phyloP scores from a whole-genome alignment of 2,888 invertebrate genomes.

The Acanthococcus lagerstroemiae region DNA sequence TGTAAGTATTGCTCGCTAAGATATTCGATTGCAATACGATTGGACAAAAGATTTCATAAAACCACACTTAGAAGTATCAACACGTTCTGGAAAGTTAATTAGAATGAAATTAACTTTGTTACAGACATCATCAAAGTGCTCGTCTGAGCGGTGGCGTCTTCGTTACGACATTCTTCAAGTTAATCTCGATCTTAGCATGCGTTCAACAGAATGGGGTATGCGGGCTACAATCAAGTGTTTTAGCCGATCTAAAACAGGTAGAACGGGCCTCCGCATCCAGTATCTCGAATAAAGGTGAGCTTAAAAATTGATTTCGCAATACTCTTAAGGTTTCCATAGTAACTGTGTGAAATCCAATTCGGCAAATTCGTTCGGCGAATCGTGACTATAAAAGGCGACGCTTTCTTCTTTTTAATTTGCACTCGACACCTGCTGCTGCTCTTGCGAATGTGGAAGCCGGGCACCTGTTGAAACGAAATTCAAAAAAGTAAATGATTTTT shows the following conservation, averaged over 20 bases:
- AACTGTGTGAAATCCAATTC: neutral
- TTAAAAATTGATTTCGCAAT: slow-evolving; percentile 20
- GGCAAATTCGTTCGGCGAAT: neutral
- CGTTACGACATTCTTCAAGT: slow-evolving; percentile 11
- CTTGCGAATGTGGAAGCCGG: no score
- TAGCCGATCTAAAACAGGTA: slow-evolving; percentile 25
- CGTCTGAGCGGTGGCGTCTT: neutral
- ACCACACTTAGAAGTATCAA: no score
- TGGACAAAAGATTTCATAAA: no score
- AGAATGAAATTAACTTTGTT: no score
- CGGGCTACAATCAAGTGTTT: slow-evolving; percentile 22
- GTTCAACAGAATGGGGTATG: slow-evolving; percentile 3
- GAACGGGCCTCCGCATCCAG: slow-evolving; percentile 14
- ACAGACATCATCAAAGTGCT: neutral
- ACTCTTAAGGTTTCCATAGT: slow-evolving; percentile 12
- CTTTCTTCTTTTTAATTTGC: no score
- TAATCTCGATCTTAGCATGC: slow-evolving; percentile 13
- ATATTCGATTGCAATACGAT: no score
- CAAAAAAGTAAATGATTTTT: neutral
- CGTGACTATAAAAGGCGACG: neutral
- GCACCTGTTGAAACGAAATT: no score
- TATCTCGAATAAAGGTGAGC: slow-evolving; percentile 22
- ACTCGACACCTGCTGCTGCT: no score
- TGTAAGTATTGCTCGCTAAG: no score
- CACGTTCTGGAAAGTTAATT: no score